Evolutionary conservation across 2,797 vertebrate genomes (phyloP), one percentile per base, ranked within the genome.

Genomic region (Sarcoramphus papa): DNA sequence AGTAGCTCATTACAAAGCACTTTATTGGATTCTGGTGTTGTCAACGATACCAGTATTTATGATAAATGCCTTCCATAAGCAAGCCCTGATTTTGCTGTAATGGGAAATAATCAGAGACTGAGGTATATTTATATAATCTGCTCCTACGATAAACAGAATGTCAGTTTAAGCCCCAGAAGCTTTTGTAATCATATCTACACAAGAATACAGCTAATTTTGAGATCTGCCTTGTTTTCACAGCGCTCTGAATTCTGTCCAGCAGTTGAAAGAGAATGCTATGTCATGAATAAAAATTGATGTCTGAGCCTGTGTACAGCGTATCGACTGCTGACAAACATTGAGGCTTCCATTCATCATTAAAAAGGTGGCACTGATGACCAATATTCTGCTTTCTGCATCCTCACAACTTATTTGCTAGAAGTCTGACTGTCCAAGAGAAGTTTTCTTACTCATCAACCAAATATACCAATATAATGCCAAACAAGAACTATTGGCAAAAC

Each of bases 1-100:
- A 93, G 80, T 31, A 92, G 63, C 72, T 93, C 51, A 88, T 96
- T 95, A 64, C 37, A 95, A 90, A 73, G 22, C 59, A 70, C 18
- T 76, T 91, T 88, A 73, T 70, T 88, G 67, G 74, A 57, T 73
- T 64, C 57, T 16, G 22, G 3, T 92, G 28, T 90, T 96, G 89
- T 87, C 67, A 96, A 72, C 85, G 93, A 50, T 57, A 88, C 47
- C 47, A 83, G 30, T 82, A 91, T 90, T 96, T 95, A 81, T 64
- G 23, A 15, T 60, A 96, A 91, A 95, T 90, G 67, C 27, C 28
- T 97, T 96, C 67, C 70, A 83, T 24, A 91, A 76, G 50, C 50
- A 91, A 92, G 53, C 24, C 24, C 35, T 67, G 53, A 60, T 89
- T 92, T 60, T 83, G 17, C 70, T 80, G 21, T 78, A 90, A 59